phyloP scores from a whole-genome alignment of 30 jellyfish, hydroid and myxozoan species.

The Hydractinia symbiolongicarpus region DNA sequence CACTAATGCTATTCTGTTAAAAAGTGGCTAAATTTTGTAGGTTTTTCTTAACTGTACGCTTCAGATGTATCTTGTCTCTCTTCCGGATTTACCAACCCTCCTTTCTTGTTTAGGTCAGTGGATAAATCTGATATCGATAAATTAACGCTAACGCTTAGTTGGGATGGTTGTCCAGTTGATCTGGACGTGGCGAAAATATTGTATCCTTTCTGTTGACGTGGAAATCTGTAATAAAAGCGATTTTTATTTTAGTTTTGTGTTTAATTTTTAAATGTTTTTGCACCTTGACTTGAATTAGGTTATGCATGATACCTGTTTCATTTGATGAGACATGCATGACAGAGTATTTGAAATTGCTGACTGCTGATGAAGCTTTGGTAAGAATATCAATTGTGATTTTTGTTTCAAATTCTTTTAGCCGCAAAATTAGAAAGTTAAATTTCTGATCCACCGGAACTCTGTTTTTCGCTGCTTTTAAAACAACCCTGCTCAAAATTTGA shows the following conservation, averaged over 20 bases:
- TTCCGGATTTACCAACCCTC: not conserved
- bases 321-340: conserved; percentile 19
- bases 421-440: too few relatives aligned
- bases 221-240: not conserved
- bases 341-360: not conserved
- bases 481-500: not conserved
- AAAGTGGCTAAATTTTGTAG: too few relatives aligned
- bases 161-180: not conserved
- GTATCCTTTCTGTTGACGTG: not conserved
- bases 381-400: not conserved
- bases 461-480: too few relatives aligned
- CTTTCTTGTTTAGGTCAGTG: not conserved
- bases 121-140: not conserved
- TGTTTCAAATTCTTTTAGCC: too few relatives aligned
- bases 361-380: conserved; percentile 31
- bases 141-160: not conserved
- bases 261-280: not conserved
- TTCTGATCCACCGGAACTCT: too few relatives aligned
- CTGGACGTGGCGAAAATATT: not conserved
- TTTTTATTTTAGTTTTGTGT: not conserved
- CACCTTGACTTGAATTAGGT: conserved; percentile 8
- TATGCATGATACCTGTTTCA: not conserved
- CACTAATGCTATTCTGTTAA: too few relatives aligned
- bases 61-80: too few relatives aligned
- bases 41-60: too few relatives aligned